Base-by-base conservation (phyloP, 2,113 vertebrate species). In the Anser brachyrhynchus region DNA sequence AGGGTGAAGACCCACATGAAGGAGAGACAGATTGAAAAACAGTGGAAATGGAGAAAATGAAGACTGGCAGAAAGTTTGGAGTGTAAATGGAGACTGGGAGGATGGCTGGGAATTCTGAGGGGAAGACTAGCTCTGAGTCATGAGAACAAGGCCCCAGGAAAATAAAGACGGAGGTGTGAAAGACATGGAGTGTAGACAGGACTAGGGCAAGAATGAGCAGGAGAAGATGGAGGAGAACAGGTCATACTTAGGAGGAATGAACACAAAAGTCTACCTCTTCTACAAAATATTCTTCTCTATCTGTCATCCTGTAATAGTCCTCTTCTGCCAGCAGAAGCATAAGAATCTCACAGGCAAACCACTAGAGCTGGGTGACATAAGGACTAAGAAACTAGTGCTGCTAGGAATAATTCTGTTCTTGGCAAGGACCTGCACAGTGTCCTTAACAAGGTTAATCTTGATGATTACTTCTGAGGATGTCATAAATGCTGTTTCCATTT, bases 331-430 rank as follows among this genome's bases (percentile, higher is more conserved):
- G 64, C n/a, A 95, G 57, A 35, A 8, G 3, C 33, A 3, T 29
- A n/a, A 72, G 35, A 91, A 89, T 3, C 8, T 11, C 46, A 46
- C 10, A 65, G 35, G 26, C n/a, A 91, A 93, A 44, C 23, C 35
- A 78, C 3, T 0, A 73, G 18, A 89, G 29, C 69, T 86, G 64
- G 55, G 41, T 14, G 52, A 80, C 95, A 66, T 39, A 25, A 23
- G 52, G 66, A 57, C 28, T 31, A 64, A 54, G 65, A 81, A 92
- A 39, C 12, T 46, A 71, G 41, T 9, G 43, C 46, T 82, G 66
- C 51, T 89, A 55, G 82, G 59, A 92, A 80, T 86, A 80, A 71
- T 57, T 69, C 35, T 91, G 52, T 21, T 87, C 66, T 82, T 90
- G 69, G 55, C 52, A 84, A 61, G 25, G 31, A 69, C 1, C 4